Conservation (phyloP, 2,888 invertebrate genomes). For the Caenorhabditis sp. region DNA sequence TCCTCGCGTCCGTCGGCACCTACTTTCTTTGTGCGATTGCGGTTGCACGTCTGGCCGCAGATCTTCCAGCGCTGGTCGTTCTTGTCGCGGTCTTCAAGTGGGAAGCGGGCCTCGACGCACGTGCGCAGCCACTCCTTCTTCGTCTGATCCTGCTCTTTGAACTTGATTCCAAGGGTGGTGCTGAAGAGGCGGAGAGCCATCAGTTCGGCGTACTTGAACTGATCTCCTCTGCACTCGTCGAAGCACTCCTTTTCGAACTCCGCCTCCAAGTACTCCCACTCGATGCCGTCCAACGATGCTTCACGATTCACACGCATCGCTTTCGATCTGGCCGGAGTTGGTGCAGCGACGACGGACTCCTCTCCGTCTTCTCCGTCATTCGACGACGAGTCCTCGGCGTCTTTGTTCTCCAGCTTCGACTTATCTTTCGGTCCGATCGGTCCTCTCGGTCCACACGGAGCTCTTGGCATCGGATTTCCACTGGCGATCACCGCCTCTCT, state of each 20-base stretch:
- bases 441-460: conserved; percentile 42
- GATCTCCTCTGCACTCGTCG: conserved; percentile 58
- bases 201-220: conserved; percentile 67
- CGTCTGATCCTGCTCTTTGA: conserved; percentile 67
- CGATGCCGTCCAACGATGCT: conserved; percentile 28
- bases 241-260: conserved; percentile 61
- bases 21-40: conserved; percentile 63
- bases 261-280: conserved; percentile 57
- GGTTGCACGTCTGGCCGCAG: conserved; percentile 65
- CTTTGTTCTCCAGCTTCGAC: conserved; percentile 10
- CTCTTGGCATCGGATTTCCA: conserved; percentile 46
- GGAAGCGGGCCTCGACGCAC: conserved; percentile 66
- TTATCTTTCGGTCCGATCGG: conserved; percentile 48
- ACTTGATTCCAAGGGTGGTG: conserved; percentile 55
- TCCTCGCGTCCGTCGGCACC: conserved; percentile 60
- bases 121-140: conserved; percentile 69
- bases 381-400: conserved; percentile 4
- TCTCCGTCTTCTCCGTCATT: not conserved
- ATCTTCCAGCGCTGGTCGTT: conserved; percentile 67
- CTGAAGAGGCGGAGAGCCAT: conserved; percentile 66
- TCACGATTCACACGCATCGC: conserved; percentile 11
- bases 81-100: conserved; percentile 60
- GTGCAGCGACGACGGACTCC: not conserved
- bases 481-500: conserved; percentile 48
- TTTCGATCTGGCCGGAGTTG: conserved; percentile 8